Base-by-base conservation (phyloP, 1,140 invertebrate species). In the Batillaria attramentaria region DNA sequence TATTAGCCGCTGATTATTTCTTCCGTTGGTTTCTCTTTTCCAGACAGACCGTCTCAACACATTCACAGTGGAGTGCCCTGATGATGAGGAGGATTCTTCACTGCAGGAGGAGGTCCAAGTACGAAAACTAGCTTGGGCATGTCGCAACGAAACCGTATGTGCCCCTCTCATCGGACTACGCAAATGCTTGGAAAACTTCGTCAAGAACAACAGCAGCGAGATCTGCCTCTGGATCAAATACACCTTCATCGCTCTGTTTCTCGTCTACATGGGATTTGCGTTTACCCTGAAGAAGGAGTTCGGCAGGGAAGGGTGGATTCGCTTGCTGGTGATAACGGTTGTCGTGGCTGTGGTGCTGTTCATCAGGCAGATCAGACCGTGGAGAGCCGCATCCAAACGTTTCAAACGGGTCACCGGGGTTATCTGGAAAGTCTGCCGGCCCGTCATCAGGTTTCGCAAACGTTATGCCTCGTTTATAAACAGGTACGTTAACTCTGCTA, bases 61-160 rank as follows among this genome's bases (percentile, higher is more conserved):
- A n/a, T n/a, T n/a, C n/a, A n/a, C n/a, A n/a, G n/a, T n/a, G n/a
- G n/a, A n/a, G n/a, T n/a, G n/a, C n/a, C n/a, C n/a, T n/a, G n/a
- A n/a, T n/a, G n/a, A n/a, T n/a, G n/a, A n/a, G n/a, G n/a, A n/a
- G n/a, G n/a, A n/a, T n/a, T n/a, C n/a, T n/a, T n/a, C n/a, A n/a
- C n/a, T n/a, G n/a, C n/a, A n/a, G n/a, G n/a, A n/a, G n/a, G n/a
- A n/a, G n/a, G n/a, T n/a, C n/a, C n/a, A n/a, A n/a, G n/a, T n/a
- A n/a, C n/a, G n/a, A n/a, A n/a, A n/a, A n/a, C n/a, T n/a, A n/a
- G n/a, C n/a, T n/a, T n/a, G n/a, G n/a, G n/a, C n/a, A n/a, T 62
- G 57, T 62, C 57, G 57, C 57, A 62, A 62, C 24, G 57, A 62
- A 24, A n/a, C 33, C 57, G 57, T 62, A 28, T 62, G 57, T 31